Percentiles rank a stretch among this genome's conserved stretches.
Evolutionary conservation across 2,888 invertebrate species (phyloP).

Genomic region (Lithophane leautieri): DNA sequence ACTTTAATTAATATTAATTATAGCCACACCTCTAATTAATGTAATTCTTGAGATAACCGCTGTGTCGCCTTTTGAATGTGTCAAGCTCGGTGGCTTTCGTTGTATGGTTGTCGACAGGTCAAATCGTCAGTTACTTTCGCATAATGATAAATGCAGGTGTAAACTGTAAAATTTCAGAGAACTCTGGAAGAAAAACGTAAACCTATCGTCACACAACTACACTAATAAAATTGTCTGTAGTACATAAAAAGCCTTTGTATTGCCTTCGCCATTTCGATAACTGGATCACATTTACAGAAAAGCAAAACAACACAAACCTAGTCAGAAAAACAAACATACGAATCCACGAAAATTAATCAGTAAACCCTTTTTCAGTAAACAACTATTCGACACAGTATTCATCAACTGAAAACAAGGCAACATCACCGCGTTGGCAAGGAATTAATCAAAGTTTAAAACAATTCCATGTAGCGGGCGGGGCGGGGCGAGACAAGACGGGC

Average conservation of each 20-base stretch:
- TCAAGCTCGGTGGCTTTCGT: constrained; percentile 73
- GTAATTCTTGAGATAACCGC: constrained; percentile 87
- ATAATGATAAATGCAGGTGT: constrained; percentile 50
- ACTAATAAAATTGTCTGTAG: neutral
- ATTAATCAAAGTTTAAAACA: constrained; percentile 90
- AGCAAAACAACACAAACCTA: constrained; percentile 5
- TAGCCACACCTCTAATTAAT: constrained; percentile 90
- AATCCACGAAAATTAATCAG: constrained; percentile 57
- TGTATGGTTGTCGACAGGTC: constrained; percentile 52
- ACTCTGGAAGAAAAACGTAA: neutral
- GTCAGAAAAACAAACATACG: constrained; percentile 31
- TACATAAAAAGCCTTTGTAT: neutral
- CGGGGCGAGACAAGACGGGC: constrained; percentile 69
- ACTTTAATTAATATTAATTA: constrained; percentile 90
- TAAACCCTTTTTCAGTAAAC: constrained; percentile 71
- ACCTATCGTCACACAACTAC: neutral
- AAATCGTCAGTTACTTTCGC: constrained; percentile 42
- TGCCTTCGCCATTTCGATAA: neutral
- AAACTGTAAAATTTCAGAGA: constrained; percentile 20
- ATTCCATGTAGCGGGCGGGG: constrained; percentile 83
- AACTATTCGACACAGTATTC: constrained; percentile 73
- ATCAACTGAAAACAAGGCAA: constrained; percentile 85
- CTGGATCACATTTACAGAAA: neutral
- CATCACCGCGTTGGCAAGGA: constrained; percentile 81
- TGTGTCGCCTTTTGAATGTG: constrained; percentile 73